Conservation (phyloP, 2,113 vertebrate species). For the Syngnathus scovelli region DNA sequence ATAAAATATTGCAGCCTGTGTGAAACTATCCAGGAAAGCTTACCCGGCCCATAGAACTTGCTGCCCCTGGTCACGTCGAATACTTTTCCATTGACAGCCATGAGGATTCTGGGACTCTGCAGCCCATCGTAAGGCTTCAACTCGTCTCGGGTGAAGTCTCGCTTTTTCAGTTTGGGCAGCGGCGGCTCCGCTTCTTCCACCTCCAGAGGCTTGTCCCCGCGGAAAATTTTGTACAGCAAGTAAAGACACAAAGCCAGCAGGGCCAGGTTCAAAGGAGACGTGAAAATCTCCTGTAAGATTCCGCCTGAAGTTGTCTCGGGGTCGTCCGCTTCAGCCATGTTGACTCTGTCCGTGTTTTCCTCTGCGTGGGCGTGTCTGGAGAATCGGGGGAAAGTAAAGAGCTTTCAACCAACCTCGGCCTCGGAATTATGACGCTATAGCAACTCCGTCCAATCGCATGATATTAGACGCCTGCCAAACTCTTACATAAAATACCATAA, state of each 20-base stretch:
- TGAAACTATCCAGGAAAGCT: not conserved
- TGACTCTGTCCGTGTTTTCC: conserved; percentile 27
- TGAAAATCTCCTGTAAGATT: conserved; percentile 84
- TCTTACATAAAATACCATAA: not conserved
- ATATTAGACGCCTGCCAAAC: not conserved
- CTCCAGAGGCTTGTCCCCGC: conserved; percentile 76
- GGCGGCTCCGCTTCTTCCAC: conserved; percentile 62
- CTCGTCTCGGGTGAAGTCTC: conserved; percentile 82
- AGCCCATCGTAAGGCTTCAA: conserved; percentile 80
- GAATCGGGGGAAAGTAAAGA: not conserved
- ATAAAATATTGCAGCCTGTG: not conserved
- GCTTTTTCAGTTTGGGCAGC: conserved; percentile 80
- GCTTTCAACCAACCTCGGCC: conserved; percentile 33
- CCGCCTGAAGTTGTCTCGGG: conserved; percentile 71
- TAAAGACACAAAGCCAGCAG: conserved; percentile 86
- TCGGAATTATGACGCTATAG: not conserved
- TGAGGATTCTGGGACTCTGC: conserved; percentile 82
- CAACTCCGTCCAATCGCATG: conserved; percentile 27
- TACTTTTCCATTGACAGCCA: conserved; percentile 90
- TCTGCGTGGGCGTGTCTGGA: not conserved
- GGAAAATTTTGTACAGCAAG: conserved; percentile 87
- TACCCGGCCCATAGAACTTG: conserved; percentile 94
- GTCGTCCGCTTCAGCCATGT: conserved; percentile 69
- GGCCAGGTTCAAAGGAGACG: conserved; percentile 87
- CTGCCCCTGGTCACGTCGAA: conserved; percentile 88